Evolutionary conservation across 2,888 invertebrate species (phyloP).

Genomic region (Acleris sparsana): DNA sequence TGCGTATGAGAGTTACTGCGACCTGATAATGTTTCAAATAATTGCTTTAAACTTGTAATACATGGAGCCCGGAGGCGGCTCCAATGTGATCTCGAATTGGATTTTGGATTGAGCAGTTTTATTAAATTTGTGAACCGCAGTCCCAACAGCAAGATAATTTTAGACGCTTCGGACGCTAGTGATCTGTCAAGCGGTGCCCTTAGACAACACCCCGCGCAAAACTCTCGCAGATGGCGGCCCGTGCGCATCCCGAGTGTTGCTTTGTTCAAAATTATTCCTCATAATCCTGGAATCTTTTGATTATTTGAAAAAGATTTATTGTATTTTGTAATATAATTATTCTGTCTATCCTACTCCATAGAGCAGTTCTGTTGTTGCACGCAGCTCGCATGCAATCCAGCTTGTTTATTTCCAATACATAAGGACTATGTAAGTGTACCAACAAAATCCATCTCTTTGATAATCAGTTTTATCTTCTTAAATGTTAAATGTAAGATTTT

Average conservation of each 20-base stretch:
- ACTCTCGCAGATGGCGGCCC: background rate
- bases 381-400: background rate
- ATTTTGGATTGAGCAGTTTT: conserved; percentile 59
- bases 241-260: background rate
- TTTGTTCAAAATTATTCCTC: conserved; percentile 16
- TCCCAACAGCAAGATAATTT: conserved; percentile 26
- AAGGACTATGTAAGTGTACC: conserved; percentile 8
- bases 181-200: background rate
- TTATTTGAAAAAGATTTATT: background rate
- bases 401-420: conserved; percentile 18
- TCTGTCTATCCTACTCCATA: background rate
- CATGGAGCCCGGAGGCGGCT: conserved; percentile 69
- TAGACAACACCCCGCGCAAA: background rate
- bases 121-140: conserved; percentile 14
- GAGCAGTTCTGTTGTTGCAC: background rate
- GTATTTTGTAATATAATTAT: background rate
- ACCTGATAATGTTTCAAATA: conserved; percentile 69
- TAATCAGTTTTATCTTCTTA: conserved; percentile 20
- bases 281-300: background rate
- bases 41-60: conserved; percentile 75
- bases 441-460: conserved; percentile 27
- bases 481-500: conserved; percentile 39
- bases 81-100: conserved; percentile 78
- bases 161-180: background rate
- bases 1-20: conserved; percentile 49